Base-by-base conservation (phyloP, 2,797 vertebrate genomes). In the Leuciscus waleckii region DNA sequence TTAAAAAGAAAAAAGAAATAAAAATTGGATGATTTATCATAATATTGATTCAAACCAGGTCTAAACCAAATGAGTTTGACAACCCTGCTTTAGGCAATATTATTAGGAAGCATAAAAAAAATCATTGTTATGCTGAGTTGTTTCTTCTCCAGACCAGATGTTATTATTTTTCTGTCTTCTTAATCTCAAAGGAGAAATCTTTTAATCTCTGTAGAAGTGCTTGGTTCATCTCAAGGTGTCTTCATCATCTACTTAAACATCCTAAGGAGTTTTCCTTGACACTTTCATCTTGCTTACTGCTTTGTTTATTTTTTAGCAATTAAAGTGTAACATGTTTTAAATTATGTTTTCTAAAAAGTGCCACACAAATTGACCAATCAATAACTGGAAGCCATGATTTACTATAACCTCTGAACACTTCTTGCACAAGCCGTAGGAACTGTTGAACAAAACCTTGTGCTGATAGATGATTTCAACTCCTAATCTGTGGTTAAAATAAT, bases 401-500 rank as follows among this genome's bases (percentile, higher is more conserved):
- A 39, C 14, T 78, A 6, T 41, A 41, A 68, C 67, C 21, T 69
- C 63, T n/a, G 10, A 68, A 56, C 71, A 75, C 37, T 23, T 35
- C 21, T 58, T 83, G 65, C 37, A 16, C 65, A 76, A 76, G 63
- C 11, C 4, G 16, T 63, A 70, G 14, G 23, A 46, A 43, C 43
- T 80, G 58, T 39, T 54, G 82, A 78, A 71, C 11, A 41, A 51
- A 75, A 23, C 61, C 49, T 41, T 75, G 71, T 39, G 63, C 35
- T 79, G 56, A 80, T 86, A 85, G 89, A 91, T 85, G 75, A 79
- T 77, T 79, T 19, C 49, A 77, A 85, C 91, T 91, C 87, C 79
- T 32, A 75, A 89, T 89, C 79, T 80, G 86, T 87, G 88, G 82
- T 91, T 67, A 65, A 8, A 35, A 74, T 87, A 87, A 92, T 92